Percentiles rank a stretch among this genome's conserved stretches.
Evolutionary conservation across 2,113 vertebrate genomes (phyloP).

Genomic region (Bothrops jararaca): DNA sequence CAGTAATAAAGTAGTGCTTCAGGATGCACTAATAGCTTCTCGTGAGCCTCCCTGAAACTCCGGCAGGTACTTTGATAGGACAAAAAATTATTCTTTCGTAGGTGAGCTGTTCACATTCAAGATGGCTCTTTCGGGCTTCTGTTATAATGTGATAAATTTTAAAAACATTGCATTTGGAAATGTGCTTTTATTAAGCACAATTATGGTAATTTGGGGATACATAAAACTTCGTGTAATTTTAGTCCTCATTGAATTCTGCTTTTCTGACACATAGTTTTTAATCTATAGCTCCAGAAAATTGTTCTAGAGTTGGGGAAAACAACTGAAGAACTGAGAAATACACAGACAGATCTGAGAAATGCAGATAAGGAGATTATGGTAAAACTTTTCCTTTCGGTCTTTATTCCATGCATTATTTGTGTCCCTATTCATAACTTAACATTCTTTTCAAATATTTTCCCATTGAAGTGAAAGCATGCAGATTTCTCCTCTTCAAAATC

Average conservation of each 20-base stretch:
- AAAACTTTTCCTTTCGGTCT: slow-evolving; percentile 34
- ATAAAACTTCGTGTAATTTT: neutral
- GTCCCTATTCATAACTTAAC: neutral
- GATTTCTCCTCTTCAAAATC: neutral
- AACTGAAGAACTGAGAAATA: slow-evolving; percentile 80
- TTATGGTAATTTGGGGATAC: neutral
- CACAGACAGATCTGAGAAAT: slow-evolving; percentile 84
- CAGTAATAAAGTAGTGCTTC: neutral
- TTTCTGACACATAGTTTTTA: neutral
- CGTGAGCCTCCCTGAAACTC: slow-evolving; percentile 46
- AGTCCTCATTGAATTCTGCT: neutral
- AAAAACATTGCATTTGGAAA: neutral
- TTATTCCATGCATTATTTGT: slow-evolving; percentile 33
- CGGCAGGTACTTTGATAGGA: slow-evolving; percentile 56
- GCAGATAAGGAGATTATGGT: slow-evolving; percentile 91
- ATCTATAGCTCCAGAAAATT: slow-evolving; percentile 78
- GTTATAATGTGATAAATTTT: neutral
- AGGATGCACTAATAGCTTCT: neutral
- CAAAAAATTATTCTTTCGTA: neutral
- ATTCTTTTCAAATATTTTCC: neutral
- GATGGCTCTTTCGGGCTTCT: too few relatives aligned
- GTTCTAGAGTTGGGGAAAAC: slow-evolving; percentile 71
- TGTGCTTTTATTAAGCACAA: neutral
- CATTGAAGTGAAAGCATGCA: neutral
- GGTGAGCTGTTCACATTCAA: neutral